phyloP scores from a whole-genome alignment of 1,140 invertebrate species.

The Bombus fervidus region DNA sequence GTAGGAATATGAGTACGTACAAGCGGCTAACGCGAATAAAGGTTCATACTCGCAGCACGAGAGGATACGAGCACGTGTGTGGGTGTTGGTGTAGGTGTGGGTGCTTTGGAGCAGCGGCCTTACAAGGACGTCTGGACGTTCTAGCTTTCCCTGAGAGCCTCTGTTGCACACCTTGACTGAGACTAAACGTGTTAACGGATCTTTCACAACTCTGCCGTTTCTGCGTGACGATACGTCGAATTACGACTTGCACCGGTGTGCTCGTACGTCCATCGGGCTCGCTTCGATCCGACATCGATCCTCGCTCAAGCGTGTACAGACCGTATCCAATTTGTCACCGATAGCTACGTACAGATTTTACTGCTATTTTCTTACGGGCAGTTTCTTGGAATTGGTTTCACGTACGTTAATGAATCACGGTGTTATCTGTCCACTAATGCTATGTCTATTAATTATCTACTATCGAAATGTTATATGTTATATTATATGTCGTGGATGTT shows the following conservation, averaged over 20 bases:
- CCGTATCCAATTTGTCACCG: background rate
- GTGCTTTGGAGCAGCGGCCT: conserved; percentile 66
- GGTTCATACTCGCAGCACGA: conserved; percentile 19
- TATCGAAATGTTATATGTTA: too few relatives aligned
- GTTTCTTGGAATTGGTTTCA: background rate
- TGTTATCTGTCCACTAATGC: too few relatives aligned
- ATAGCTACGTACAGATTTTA: background rate
- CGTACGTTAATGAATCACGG: too few relatives aligned
- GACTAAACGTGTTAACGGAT: conserved; percentile 54
- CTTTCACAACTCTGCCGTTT: conserved; percentile 39
- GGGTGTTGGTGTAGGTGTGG: conserved; percentile 53
- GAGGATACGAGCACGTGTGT: conserved; percentile 7
- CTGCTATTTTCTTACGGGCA: background rate
- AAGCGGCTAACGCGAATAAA: conserved; percentile 35
- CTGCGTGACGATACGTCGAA: conserved; percentile 16
- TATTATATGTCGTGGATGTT: too few relatives aligned
- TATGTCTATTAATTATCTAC: too few relatives aligned
- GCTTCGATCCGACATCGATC: background rate
- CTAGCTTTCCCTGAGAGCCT: conserved; percentile 55
- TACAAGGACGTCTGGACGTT: conserved; percentile 65
- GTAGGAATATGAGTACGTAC: conserved; percentile 36
- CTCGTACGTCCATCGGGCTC: too few relatives aligned
- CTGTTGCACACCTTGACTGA: conserved; percentile 40
- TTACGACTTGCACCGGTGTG: background rate
- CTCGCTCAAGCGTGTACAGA: background rate